phyloP scores from a whole-genome alignment of 2,888 invertebrate species.

The Stenolophus ochropezus region DNA sequence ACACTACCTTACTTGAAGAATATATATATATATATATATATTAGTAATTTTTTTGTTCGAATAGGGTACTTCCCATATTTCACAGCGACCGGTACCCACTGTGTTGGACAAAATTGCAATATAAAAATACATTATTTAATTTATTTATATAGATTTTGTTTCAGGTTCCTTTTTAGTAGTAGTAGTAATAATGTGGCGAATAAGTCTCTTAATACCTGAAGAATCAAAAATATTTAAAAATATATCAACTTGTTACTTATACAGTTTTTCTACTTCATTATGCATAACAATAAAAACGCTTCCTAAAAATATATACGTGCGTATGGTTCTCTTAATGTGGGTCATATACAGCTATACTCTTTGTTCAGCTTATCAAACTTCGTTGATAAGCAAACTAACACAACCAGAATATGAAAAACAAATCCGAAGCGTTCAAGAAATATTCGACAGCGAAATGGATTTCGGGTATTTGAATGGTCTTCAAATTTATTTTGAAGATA shows the following conservation, averaged over 20 bases:
- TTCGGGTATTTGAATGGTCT: conserved; percentile 56
- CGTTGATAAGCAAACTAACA: conserved; percentile 62
- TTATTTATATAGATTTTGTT: background rate
- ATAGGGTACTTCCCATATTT: too few species aligned
- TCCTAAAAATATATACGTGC: conserved; percentile 52
- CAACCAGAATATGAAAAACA: conserved; percentile 62
- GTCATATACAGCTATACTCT: conserved; percentile 62
- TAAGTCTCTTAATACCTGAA: conserved; percentile 12
- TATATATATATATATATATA: too few species aligned
- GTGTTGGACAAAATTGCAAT: too few species aligned
- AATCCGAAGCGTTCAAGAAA: conserved; percentile 60
- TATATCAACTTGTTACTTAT: conserved; percentile 52
- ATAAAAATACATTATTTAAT: too few species aligned
- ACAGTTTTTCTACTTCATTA: conserved; percentile 54
- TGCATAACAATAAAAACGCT: conserved; percentile 48
- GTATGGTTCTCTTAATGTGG: conserved; percentile 62
- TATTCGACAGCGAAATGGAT: conserved; percentile 52
- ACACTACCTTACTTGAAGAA: too few species aligned
- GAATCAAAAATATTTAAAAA: conserved; percentile 53
- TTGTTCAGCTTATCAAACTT: conserved; percentile 62
- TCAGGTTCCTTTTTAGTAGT: conserved; percentile 22
- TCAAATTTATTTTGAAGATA: conserved; percentile 56
- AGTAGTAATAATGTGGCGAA: conserved; percentile 37
- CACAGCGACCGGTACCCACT: too few species aligned
- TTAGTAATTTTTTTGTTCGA: too few species aligned